Base-by-base conservation (phyloP, 1,140 invertebrate species). In the Rhyacophila brunnea region DNA sequence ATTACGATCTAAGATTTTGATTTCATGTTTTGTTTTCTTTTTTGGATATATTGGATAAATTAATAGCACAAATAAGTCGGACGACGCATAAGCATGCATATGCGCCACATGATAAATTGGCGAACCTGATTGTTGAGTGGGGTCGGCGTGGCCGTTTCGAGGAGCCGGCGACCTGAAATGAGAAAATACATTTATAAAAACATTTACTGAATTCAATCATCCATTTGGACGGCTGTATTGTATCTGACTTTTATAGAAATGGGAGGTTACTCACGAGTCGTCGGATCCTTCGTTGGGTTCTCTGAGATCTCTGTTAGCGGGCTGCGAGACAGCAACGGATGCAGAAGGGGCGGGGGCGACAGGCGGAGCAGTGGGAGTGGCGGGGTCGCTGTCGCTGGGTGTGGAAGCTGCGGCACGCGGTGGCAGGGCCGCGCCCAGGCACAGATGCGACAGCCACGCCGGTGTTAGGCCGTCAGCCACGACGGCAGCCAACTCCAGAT, bases 91-190 rank as follows among this genome's bases (percentile, higher is more conserved):
- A n/a, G n/a, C n/a, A n/a, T 28, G 23, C 23, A 9, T 28, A 5
- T 28, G 23, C 23, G 9, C 23, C 23, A 28, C 9, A 28, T 5
- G 23, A 28, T 28, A 28, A 28, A 9, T 28, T 28, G 4, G 71
- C 51, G 71, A 73, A 52, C 66, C 71, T 40, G 74, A 73, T 65
- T 71, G 74, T 28, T 74, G 73, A 11, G 68, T 69, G n/a, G 70
- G 70, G 9, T 78, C 75, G 1, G 72, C 69, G 48, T 55, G 73
- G 11, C 71, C 68, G 28, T 58, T 65, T 65, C 74, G 69, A 0
- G 74, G 75, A 13, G 74, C 75, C 45, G 74, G 74, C 10, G 72
- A 70, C 28, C 74, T 77, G 53, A 6, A 65, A 64, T 18, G 17
- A 40, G 4, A 6, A 35, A 9, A 35, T 56, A 1, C 14, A 46